These are phyloP conservation scores for Trichonephila clavata DNA, from an alignment of 1,140 invertebrate species.

Conservation along the genomic window DNA sequence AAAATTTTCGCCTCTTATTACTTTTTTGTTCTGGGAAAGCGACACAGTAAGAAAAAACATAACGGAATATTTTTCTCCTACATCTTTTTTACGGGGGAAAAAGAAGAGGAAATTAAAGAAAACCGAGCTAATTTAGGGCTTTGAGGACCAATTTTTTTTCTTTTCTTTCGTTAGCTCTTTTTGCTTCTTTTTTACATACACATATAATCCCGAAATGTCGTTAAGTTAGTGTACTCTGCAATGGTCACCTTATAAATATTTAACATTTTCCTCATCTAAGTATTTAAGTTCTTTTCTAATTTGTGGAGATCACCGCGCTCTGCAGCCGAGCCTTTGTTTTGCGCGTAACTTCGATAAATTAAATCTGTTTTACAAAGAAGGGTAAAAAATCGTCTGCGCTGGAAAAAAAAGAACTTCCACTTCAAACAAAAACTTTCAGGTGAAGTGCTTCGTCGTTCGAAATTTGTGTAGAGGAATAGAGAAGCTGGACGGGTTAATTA, in stretches of 20 bases:
- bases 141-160: not conserved
- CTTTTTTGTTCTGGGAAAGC: not conserved
- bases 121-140: conserved; percentile 50
- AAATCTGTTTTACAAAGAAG: conserved; percentile 48
- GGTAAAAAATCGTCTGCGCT: not conserved
- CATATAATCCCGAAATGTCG: conserved; percentile 21
- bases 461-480: not conserved
- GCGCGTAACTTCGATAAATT: conserved; percentile 54
- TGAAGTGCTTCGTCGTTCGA: conserved; percentile 24
- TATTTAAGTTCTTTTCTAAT: conserved; percentile 62
- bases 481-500: conserved; percentile 57
- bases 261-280: conserved; percentile 60
- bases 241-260: conserved; percentile 66
- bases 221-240: conserved; percentile 26
- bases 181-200: too few relatives aligned
- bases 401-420: not conserved
- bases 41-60: conserved; percentile 7
- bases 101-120: conserved; percentile 3
- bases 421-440: conserved; percentile 48
- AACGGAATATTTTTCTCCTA: not conserved
- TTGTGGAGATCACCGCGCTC: conserved; percentile 6
- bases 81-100: not conserved
- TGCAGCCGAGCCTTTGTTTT: conserved; percentile 26
- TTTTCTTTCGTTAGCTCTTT: not conserved
- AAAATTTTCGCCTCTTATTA: not conserved